Evolutionary conservation across 2,888 invertebrate genomes (phyloP), one percentile per base, ranked within the genome.

Genomic region (Cyclophora punctaria): DNA sequence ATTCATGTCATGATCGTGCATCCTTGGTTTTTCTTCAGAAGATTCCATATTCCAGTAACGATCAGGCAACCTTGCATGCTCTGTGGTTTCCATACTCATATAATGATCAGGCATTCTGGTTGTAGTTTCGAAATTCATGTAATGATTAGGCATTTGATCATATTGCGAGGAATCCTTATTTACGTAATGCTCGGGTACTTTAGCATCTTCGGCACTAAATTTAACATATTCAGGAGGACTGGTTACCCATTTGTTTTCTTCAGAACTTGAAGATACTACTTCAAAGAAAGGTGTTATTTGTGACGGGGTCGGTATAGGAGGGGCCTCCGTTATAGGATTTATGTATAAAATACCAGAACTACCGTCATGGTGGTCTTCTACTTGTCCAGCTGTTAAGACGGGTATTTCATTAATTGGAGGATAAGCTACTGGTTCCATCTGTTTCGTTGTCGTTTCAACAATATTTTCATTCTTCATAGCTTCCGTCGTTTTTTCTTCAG

Each of bases 191-290:
- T 79, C 70, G 7, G 87, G 83, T 41, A 83, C 57, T 73, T 78
- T 85, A 0, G 88, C 88, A 56, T 88, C 88, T 65, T 80, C 83
- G 3, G 73, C 76, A 37, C 76, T 79, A 48, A 88, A 88, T 56
- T 78, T 81, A 1, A 85, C 58, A 4, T 85, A 67, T 45, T 86
- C 79, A 7, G 81, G 75, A 41, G 73, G 69, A 47, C 64, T 68
- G 1, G 78, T 75, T 4, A 67, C 58, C 71, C 71, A 72, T 7
- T 49, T 35, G 2, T 64, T 58, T 34, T 52, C 58, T 58, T 77
- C 73, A 34, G 71, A 65, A 48, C 54, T 67, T 5, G 64, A 51
- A n/a, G 50, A 50, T 37, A 48, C 37, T 60, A 68, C 60, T 35
- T 78, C 74, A 52, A 73, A 71, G 41, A 66, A 66, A 44, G 80